Evolutionary conservation across 2,797 vertebrate genomes (phyloP).

Genomic region (Pelobates cultripes): DNA sequence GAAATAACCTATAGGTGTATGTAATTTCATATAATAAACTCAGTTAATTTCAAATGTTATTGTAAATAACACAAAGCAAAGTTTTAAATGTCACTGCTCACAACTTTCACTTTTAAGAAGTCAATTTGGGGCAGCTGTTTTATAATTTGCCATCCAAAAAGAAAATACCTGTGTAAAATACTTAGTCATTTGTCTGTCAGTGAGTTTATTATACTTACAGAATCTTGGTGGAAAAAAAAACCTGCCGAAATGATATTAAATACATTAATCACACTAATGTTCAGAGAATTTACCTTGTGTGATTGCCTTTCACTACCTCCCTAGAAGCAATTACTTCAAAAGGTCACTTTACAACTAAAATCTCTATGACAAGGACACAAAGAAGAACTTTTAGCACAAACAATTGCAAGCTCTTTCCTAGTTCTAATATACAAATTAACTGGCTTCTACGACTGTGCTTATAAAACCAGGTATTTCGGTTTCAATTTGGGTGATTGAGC

Average conservation of each 20-base stretch:
- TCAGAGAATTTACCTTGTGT: slow-evolving; percentile 48
- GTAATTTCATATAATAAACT: neutral
- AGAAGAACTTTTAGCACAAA: slow-evolving; percentile 21
- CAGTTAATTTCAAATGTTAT: neutral
- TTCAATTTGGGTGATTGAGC: neutral
- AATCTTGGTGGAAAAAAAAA: slow-evolving; percentile 12
- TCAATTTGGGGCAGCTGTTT: neutral
- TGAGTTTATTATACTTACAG: slow-evolving; percentile 35
- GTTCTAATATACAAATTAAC: slow-evolving; percentile 31
- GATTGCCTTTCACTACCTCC: slow-evolving; percentile 47
- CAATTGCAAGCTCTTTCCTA: neutral
- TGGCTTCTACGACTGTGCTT: neutral
- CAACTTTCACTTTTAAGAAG: neutral
- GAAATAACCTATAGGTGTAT: no score
- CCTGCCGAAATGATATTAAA: slow-evolving; percentile 46
- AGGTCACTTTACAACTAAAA: slow-evolving; percentile 54
- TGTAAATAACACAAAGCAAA: slow-evolving; percentile 11
- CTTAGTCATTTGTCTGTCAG: slow-evolving; percentile 21
- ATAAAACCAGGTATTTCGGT: neutral
- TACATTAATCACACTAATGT: slow-evolving; percentile 55
- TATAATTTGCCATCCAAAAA: slow-evolving; percentile 10
- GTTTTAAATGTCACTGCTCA: neutral
- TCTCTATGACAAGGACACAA: slow-evolving; percentile 45
- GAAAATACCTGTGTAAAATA: slow-evolving; percentile 24
- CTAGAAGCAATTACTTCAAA: slow-evolving; percentile 53